Conservation (phyloP, 2,113 vertebrate genomes). For the Phyllostomus hastatus region DNA sequence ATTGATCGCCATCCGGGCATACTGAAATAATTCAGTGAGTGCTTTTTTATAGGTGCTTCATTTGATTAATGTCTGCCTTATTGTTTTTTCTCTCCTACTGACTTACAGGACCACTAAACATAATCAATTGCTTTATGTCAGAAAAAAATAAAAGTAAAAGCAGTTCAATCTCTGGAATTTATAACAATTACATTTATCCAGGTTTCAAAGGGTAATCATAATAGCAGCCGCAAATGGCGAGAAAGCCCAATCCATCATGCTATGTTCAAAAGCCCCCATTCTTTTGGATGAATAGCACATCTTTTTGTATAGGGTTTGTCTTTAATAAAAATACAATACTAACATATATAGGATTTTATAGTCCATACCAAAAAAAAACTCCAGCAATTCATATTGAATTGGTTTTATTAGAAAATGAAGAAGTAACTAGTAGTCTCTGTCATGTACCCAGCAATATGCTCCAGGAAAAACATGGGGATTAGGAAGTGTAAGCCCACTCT, state of each 20-base stretch:
- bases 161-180: not conserved
- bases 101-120: not conserved
- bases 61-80: not conserved
- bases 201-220: not conserved
- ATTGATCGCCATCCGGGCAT: not conserved
- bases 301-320: not conserved
- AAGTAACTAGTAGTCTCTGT: not conserved
- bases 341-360: not conserved
- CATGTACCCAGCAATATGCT: not conserved
- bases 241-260: not conserved
- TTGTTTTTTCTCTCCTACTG: not conserved
- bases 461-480: not conserved
- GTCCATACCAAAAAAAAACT: not conserved
- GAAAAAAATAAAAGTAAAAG: conserved; percentile 18
- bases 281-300: not conserved
- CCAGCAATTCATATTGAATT: not conserved
- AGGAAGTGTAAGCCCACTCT: not conserved
- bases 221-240: not conserved
- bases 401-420: not conserved
- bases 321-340: conserved; percentile 23
- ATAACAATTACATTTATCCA: not conserved
- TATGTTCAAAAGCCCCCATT: not conserved
- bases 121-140: conserved; percentile 5
- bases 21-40: not conserved
- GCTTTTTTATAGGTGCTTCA: not conserved